phyloP scores from a whole-genome alignment of 2,113 vertebrate genomes.

The Corydoras sp. region DNA sequence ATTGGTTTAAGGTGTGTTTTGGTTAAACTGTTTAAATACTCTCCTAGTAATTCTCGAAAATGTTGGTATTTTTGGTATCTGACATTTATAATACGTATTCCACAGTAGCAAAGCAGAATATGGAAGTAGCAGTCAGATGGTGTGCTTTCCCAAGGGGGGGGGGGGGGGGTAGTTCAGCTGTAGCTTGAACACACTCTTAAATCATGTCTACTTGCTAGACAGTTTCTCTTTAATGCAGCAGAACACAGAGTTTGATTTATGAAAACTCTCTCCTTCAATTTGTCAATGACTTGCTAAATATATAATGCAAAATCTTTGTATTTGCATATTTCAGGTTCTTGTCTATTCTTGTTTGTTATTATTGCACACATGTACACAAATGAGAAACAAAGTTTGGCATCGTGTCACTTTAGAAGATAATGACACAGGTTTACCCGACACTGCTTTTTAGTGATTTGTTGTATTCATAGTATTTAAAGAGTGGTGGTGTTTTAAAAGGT shows the following conservation, averaged over 20 bases:
- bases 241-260: slow-evolving; percentile 62
- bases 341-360: slow-evolving; percentile 13
- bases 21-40: slow-evolving; percentile 19
- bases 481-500: background rate
- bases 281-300: slow-evolving; percentile 61
- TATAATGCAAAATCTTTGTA: slow-evolving; percentile 65
- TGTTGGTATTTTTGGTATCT: too few relatives aligned
- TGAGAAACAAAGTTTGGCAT: slow-evolving; percentile 14
- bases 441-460: background rate
- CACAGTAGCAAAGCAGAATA: slow-evolving; percentile 25
- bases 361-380: slow-evolving; percentile 42
- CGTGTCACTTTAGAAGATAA: background rate
- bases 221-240: slow-evolving; percentile 52
- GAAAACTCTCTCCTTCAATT: slow-evolving; percentile 60
- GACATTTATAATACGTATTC: background rate
- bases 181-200: slow-evolving; percentile 54
- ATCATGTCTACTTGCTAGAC: slow-evolving; percentile 60
- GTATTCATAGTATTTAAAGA: background rate
- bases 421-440: background rate
- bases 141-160: slow-evolving; percentile 34
- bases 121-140: slow-evolving; percentile 25
- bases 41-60: too few relatives aligned
- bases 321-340: slow-evolving; percentile 49
- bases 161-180: slow-evolving; percentile 37
- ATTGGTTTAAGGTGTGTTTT: slow-evolving; percentile 26